Conservation (phyloP, 2,888 invertebrate genomes). For the Mantis religiosa region DNA sequence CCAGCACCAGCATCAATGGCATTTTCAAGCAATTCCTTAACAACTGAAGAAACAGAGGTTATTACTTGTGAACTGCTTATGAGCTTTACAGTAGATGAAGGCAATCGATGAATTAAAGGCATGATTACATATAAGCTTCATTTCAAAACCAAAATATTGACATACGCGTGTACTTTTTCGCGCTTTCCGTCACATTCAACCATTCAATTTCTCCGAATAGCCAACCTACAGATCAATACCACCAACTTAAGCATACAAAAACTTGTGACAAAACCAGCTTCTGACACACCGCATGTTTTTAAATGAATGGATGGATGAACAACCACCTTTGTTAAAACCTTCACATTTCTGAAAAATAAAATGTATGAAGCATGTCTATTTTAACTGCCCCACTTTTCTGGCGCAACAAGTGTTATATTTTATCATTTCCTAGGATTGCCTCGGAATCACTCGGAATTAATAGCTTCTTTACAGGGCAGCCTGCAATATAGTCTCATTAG, state of each 20-base stretch:
- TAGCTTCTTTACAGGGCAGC: too few relatives aligned
- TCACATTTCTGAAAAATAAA: too few relatives aligned
- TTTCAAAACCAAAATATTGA: background rate
- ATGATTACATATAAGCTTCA: background rate
- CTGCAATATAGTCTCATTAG: too few relatives aligned
- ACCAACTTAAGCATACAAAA: background rate
- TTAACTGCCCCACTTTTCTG: too few relatives aligned
- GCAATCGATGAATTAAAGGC: constrained; percentile 5
- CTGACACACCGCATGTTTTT: too few relatives aligned
- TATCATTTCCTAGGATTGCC: too few relatives aligned
- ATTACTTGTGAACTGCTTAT: constrained; percentile 55
- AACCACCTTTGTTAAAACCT: too few relatives aligned
- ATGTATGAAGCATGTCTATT: too few relatives aligned
- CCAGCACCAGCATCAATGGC: constrained; percentile 61
- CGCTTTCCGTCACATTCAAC: background rate
- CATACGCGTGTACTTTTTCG: background rate
- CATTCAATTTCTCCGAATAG: background rate
- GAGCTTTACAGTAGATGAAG: constrained; percentile 45
- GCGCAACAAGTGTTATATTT: too few relatives aligned
- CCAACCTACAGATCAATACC: background rate
- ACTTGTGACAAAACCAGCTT: background rate
- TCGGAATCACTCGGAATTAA: too few relatives aligned
- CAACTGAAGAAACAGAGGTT: constrained; percentile 51
- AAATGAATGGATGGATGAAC: too few relatives aligned
- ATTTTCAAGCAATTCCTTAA: constrained; percentile 67